phyloP scores from a whole-genome alignment of 2,113 vertebrate species.

The Chitala chitala region DNA sequence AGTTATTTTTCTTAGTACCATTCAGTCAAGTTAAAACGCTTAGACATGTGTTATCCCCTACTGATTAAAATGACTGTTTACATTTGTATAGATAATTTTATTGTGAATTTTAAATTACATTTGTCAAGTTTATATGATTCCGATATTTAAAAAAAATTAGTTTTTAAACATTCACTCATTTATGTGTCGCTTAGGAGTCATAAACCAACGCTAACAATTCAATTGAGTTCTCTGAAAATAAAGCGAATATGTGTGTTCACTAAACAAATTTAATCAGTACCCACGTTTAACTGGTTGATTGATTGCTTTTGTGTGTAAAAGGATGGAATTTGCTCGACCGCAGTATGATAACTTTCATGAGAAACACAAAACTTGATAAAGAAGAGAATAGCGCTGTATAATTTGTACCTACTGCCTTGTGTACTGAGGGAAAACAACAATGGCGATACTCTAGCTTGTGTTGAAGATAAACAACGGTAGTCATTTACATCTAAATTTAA shows the following conservation, averaged over 20 bases:
- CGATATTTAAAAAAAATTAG: not conserved
- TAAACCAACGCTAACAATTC: not conserved
- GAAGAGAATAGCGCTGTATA: not conserved
- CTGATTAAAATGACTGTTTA: no score
- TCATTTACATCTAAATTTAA: no score
- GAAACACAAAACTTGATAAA: not conserved
- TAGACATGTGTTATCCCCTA: no score
- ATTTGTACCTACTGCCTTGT: not conserved
- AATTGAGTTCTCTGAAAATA: not conserved
- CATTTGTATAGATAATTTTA: no score
- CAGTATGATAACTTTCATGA: not conserved
- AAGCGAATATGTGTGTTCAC: slow-evolving; percentile 6
- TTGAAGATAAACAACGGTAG: no score
- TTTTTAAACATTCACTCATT: slow-evolving; percentile 1
- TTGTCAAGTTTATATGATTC: not conserved
- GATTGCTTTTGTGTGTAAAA: slow-evolving; percentile 1
- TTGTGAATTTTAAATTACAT: no score
- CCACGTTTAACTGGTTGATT: not conserved
- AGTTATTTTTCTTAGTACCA: no score
- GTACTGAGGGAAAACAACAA: not conserved
- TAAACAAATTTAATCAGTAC: not conserved
- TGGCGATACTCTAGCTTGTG: no score
- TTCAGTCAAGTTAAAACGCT: no score
- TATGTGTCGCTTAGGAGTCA: not conserved
- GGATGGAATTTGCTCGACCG: not conserved